These are phyloP conservation scores for Pseudochirops corinnae DNA, from an alignment of 2,797 vertebrate genomes.

Conservation along the genomic window DNA sequence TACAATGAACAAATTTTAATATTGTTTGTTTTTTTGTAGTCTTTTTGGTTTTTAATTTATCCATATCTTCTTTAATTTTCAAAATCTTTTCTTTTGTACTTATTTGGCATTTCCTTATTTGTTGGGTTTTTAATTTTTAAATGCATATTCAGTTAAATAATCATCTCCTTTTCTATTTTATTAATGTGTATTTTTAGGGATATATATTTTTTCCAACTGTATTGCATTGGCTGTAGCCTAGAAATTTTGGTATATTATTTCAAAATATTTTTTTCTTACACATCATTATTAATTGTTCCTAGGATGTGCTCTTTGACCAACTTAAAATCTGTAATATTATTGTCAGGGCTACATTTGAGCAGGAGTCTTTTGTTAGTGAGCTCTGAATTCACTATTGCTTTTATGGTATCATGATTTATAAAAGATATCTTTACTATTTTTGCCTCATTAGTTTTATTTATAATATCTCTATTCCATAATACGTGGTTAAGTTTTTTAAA, in stretches of 20 bases:
- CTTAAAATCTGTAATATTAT: background rate
- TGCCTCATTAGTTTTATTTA: background rate
- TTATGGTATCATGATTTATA: background rate
- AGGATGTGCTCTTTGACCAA: background rate
- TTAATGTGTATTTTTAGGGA: too few species aligned
- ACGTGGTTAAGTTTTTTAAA: background rate
- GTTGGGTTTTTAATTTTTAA: too few species aligned
- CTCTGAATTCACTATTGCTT: background rate
- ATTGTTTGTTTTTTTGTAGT: too few species aligned
- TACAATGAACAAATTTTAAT: too few species aligned
- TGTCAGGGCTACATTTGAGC: background rate
- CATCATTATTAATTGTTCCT: background rate
- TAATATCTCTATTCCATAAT: background rate
- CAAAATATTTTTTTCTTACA: background rate
- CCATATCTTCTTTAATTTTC: too few species aligned
- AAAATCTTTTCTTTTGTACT: too few species aligned
- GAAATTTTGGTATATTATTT: background rate
- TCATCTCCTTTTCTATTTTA: too few species aligned
- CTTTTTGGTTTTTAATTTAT: too few species aligned
- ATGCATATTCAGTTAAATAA: too few species aligned
- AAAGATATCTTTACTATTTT: background rate
- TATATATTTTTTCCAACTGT: too few species aligned
- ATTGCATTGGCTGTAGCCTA: background rate
- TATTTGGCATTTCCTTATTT: too few species aligned
- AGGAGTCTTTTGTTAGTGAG: background rate